A percentile compares a stretch with the other conserved stretches of the same genome.
Conservation (phyloP, 2,888 invertebrate genomes). For the Limenitis camilla region DNA sequence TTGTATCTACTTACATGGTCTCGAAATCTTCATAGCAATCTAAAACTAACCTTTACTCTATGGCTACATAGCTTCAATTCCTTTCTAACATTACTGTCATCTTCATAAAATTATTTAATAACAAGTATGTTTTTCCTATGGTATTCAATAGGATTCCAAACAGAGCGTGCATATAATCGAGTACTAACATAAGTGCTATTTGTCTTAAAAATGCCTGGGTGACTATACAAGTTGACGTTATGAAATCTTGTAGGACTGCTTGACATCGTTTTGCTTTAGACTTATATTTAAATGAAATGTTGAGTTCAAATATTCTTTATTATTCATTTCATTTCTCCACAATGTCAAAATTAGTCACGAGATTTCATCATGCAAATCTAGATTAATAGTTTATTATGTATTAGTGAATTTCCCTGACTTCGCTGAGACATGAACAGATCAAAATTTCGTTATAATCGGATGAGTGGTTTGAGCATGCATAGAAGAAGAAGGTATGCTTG, state of each 20-base stretch:
- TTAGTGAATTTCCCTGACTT: no score
- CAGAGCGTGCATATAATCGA: conserved; percentile 42
- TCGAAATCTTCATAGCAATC: background rate
- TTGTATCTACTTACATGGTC: no score
- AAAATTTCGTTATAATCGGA: no score
- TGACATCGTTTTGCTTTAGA: background rate
- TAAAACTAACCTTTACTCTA: background rate
- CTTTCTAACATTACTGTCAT: background rate
- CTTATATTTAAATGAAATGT: background rate
- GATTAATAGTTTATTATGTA: no score
- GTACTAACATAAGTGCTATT: conserved; percentile 61
- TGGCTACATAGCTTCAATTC: conserved; percentile 1
- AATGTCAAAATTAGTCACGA: no score
- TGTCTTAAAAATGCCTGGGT: conserved; percentile 64
- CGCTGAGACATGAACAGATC: no score
- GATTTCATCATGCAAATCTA: no score
- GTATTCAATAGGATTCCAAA: conserved; percentile 67
- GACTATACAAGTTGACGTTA: conserved; percentile 26
- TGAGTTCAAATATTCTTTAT: background rate
- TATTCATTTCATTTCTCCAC: no score
- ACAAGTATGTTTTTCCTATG: conserved; percentile 64
- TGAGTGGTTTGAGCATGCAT: no score
- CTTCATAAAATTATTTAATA: conserved; percentile 31
- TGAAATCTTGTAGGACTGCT: conserved; percentile 21
- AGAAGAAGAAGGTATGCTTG: no score